Evolutionary conservation across 1,140 invertebrate species (phyloP), one percentile per base, ranked within the genome.

Genomic region (Drosophila dunni): DNA sequence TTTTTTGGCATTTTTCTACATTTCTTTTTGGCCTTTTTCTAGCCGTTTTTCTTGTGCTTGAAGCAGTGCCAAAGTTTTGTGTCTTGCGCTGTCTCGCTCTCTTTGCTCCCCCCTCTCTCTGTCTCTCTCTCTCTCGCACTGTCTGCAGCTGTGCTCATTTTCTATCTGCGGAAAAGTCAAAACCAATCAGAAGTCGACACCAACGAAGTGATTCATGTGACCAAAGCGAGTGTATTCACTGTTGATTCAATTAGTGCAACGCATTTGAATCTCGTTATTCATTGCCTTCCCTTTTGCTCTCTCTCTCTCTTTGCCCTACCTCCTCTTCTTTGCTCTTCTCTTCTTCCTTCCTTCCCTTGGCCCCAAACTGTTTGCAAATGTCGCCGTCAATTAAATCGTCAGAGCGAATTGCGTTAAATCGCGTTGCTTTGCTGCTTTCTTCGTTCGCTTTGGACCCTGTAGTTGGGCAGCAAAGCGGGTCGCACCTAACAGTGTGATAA

Each of bases 351-450:
- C 38, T 10, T 10, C 3, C 11, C 38, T 11, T 7, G 0, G 10
- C 36, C 36, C 1, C 5, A 38, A 38, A 38, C 36, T 24, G 38
- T 15, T 57, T 34, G 53, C 10, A 82, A 68, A 86, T 86, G 83
- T 88, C 83, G 83, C 73, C 68, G 84, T 62, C 80, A 88, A 88
- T 88, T 84, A 88, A 89, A 72, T 71, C 44, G 80, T 63, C 51
- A 61, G 67, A 80, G 69, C 71, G 66, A 89, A 83, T 78, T 78
- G 84, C 84, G 80, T 84, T 72, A 85, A 85, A 85, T 86, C 61
- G 76, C 74, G 65, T 63, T 33, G 42, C 53, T 66, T 63, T 51
- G 13, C 11, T 46, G 33, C 9, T 58, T 36, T 63, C 3, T 9
- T 46, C 6, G 2, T 54, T 1, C 0, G 17, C 42, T 33, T 7